Conservation (phyloP, 2,113 vertebrate genomes). For the Oreochromis spilurus region DNA sequence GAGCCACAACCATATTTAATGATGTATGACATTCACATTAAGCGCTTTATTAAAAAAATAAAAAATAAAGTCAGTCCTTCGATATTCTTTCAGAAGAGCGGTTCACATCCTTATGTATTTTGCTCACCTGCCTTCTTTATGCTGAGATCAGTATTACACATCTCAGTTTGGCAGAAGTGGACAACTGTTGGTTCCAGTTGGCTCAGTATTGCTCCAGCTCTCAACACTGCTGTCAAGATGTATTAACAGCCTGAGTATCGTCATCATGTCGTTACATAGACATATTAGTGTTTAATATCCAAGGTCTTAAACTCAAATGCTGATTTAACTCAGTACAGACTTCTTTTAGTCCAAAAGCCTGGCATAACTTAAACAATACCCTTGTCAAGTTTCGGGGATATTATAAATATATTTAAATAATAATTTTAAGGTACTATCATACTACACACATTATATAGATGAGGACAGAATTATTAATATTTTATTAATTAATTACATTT, state of each 20-base stretch:
- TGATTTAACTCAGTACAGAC: neutral
- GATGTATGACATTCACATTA: neutral
- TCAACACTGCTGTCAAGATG: conserved; percentile 2
- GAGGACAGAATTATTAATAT: neutral
- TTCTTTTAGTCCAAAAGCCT: neutral
- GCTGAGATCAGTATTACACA: neutral
- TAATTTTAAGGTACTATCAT: neutral
- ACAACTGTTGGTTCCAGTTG: neutral
- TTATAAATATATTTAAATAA: neutral
- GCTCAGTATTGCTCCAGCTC: neutral
- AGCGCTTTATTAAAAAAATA: neutral
- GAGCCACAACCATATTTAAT: neutral
- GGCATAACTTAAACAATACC: neutral
- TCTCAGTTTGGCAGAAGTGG: conserved; percentile 2
- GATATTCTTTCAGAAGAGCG: neutral
- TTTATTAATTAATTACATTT: neutral
- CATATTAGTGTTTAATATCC: neutral
- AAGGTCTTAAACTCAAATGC: neutral
- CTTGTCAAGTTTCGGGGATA: neutral
- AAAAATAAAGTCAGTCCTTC: neutral
- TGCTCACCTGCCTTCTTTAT: neutral
- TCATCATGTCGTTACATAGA: neutral
- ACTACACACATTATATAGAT: neutral
- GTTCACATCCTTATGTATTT: neutral
- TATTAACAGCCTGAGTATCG: conserved; percentile 6